Percentiles rank a stretch among this genome's conserved stretches.
These are phyloP conservation scores for Xestia sexstrigata DNA, from an alignment of 2,888 invertebrate species.

Conservation along the genomic window DNA sequence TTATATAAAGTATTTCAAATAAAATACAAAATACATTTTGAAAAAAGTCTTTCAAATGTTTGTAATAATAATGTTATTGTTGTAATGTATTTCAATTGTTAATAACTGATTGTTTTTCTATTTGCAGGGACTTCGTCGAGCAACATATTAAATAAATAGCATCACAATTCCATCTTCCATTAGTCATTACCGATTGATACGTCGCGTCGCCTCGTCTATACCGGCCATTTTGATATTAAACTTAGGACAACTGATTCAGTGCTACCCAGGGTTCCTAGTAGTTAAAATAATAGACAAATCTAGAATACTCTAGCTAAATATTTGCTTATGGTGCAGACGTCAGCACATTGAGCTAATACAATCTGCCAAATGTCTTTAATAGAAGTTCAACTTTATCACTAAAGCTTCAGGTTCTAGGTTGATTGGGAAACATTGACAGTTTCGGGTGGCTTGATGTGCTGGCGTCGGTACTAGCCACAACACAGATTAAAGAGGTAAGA, in stretches of 20 bases:
- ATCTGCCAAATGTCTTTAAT: too few species aligned
- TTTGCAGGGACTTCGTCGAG: slow-evolving; percentile 50
- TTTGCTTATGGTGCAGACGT: neutral
- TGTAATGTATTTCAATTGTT: too few species aligned
- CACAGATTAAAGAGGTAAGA: too few species aligned
- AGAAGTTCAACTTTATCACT: too few species aligned
- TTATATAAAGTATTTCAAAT: too few species aligned
- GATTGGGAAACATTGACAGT: too few species aligned
- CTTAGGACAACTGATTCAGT: slow-evolving; percentile 17
- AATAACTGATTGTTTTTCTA: neutral
- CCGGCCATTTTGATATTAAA: slow-evolving; percentile 26
- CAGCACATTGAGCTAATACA: neutral
- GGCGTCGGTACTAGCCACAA: too few species aligned
- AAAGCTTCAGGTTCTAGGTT: too few species aligned
- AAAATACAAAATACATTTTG: too few species aligned
- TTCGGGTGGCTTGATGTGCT: too few species aligned
- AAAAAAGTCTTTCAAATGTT: too few species aligned
- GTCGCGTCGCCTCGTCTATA: neutral
- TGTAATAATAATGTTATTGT: too few species aligned
- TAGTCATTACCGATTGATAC: neutral
- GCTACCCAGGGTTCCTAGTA: slow-evolving; percentile 35
- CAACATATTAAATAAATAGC: slow-evolving; percentile 4
- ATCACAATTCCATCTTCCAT: neutral
- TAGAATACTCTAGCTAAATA: slow-evolving; percentile 6
- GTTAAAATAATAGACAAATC: slow-evolving; percentile 16